Evolutionary conservation across 2,113 vertebrate genomes (phyloP), one percentile per base, ranked within the genome.

Genomic region (Opisthocomus hoazin): DNA sequence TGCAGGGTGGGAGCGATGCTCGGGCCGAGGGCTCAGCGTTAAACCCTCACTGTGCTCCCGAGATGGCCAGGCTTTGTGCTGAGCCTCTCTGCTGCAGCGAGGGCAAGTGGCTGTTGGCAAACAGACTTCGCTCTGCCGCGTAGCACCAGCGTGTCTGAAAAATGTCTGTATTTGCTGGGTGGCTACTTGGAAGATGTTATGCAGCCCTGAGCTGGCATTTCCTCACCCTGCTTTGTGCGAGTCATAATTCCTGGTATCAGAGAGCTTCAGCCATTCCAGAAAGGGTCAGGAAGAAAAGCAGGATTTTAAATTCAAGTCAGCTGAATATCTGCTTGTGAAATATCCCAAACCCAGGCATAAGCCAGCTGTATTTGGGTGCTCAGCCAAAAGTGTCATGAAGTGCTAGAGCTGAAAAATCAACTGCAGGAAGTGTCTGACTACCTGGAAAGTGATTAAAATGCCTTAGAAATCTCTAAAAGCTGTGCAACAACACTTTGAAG

Each of bases 371-470:
- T 73, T 71, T 78, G 69, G n/a, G 43, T 87, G 90, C 84, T 92
- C 65, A 90, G 73, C 71, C 85, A 81, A n/a, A 94, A 84, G 75
- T 43, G 68, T 61, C 51, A 3, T 8, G 36, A 86, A 93, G 48
- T 32, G 80, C 60, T 89, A 60, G 39, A 89, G 37, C 57, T 71
- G n/a, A 50, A 94, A 91, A 90, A 71, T 43, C 57, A 76, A n/a
- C 15, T 11, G 29, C 65, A 82, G 73, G 48, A 96, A 82, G 57
- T 64, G 65, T 82, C 89, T 87, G 70, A 18, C 87, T 91, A 79
- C 50, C 91, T 96, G 89, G 63, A 56, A 93, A 87, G 76, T 74
- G 69, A 87, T 77, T 88, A 27, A 81, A 86, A 88, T 71, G 8
- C 34, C 60, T 65, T n/a, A 48, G 22, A 84, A 91, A 91, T 77